Base-by-base conservation (phyloP, 2,888 invertebrate genomes). In the Pantelozetes paolii region DNA sequence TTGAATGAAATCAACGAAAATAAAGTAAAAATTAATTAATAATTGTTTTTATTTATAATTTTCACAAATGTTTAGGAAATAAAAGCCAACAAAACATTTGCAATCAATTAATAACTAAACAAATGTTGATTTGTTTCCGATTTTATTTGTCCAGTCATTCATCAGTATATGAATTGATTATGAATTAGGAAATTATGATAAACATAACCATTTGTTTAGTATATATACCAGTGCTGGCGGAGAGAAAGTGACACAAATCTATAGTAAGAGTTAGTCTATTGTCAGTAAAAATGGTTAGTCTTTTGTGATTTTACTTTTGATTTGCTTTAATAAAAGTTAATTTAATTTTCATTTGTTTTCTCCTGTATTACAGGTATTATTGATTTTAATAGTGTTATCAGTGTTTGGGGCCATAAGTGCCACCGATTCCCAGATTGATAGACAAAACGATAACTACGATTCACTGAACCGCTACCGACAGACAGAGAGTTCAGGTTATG, bases 121-220 rank as follows among this genome's bases (percentile, higher is more conserved):
- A 26, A 57, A 26, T 48, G 15, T 54, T 1, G 13, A 67, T 67
- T 67, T 67, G 40, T 42, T 40, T 42, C 30, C 15, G 18, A 59
- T n/a, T 67, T 42, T 67, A 40, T 67, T 36, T 67, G 42, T 67
- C 67, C 67, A 67, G 67, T 67, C 67, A 67, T 67, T 54, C 54
- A 54, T 23, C 30, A 18, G 32, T 67, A 67, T 11, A 13, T 67
- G 40, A 20, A 67, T 11, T 32, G 67, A 42, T 42, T 67, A 42
- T 67, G 23, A 67, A 67, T 67, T 42, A 40, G 67, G 15, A 40
- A 67, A 67, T 67, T 67, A 67, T 67, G 42, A 23, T 67, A 42
- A 67, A 42, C 15, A 23, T 8, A 40, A 23, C 23, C 40, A 32
- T 2, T 2, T 2, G 6, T 23, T 3, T 67, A 9, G 67, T 67